Evolutionary conservation across 1,140 invertebrate species (phyloP).

Genomic region (Mylabris phalerata): DNA sequence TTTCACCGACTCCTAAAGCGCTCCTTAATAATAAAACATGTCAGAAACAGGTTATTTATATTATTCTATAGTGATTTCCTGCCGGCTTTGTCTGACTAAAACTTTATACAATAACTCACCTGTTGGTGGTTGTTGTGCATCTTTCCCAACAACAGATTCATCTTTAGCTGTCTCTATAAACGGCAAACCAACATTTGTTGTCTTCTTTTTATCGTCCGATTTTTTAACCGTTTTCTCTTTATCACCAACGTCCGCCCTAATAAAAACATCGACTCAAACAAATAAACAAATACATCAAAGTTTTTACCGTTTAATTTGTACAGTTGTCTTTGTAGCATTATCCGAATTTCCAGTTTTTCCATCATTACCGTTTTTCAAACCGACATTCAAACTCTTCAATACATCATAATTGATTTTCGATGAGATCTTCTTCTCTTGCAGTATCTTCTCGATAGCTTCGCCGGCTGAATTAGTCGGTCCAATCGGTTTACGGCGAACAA

Average conservation of each 20-base stretch:
- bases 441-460: constrained; percentile 91
- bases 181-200: constrained; percentile 20
- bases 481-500: constrained; percentile 49
- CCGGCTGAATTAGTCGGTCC: constrained; percentile 71
- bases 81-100: background rate
- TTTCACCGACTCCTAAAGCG: no score
- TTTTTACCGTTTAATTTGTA: background rate
- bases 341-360: background rate
- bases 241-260: no score
- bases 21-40: no score
- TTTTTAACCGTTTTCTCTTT: constrained; percentile 3
- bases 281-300: no score
- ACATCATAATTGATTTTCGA: constrained; percentile 98
- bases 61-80: no score
- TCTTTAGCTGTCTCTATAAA: constrained; percentile 16
- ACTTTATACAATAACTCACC: background rate
- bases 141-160: background rate
- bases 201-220: constrained; percentile 11
- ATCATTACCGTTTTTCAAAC: constrained; percentile 10
- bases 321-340: background rate
- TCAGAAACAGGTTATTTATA: no score
- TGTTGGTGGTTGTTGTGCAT: background rate
- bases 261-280: no score
- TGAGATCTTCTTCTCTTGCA: constrained; percentile 91
- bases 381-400: constrained; percentile 67